Evolutionary conservation across 2,888 invertebrate genomes (phyloP).

Genomic region (Rotaria socialis): DNA sequence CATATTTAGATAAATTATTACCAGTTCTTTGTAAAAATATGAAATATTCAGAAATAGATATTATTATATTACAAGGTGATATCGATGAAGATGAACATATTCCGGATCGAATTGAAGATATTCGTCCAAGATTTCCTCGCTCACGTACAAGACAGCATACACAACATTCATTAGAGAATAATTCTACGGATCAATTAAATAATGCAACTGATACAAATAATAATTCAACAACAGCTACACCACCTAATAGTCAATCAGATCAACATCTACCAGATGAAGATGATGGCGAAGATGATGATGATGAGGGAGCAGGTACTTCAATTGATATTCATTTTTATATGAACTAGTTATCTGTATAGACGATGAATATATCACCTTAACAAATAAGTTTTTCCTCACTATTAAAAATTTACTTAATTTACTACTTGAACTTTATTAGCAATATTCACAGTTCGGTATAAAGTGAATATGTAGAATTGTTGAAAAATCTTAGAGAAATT

Average conservation of each 20-base stretch:
- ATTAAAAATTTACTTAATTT: no score
- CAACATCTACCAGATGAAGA: conserved; percentile 66
- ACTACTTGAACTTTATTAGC: no score
- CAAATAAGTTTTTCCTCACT: no score
- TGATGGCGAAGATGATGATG: conserved; percentile 47
- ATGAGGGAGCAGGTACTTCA: neutral
- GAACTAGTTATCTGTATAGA: no score
- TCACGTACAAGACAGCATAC: conserved; percentile 49
- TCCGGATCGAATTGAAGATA: conserved; percentile 87
- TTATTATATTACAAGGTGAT: conserved; percentile 83
- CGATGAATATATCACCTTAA: no score
- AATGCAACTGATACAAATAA: conserved; percentile 18
- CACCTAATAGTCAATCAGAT: conserved; percentile 53
- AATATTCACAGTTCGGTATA: no score
- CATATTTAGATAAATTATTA: conserved; percentile 77
- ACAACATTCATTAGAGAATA: conserved; percentile 53
- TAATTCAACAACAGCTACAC: neutral
- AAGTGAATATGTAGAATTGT: no score
- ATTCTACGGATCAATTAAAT: neutral
- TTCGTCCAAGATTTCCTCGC: conserved; percentile 83
- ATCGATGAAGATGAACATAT: conserved; percentile 94
- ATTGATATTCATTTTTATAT: no score
- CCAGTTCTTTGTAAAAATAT: conserved; percentile 90
- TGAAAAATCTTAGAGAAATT: no score
- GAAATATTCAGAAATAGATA: conserved; percentile 96